Evolutionary conservation across 1,140 invertebrate genomes (phyloP).

Genomic region (Drosophila mauritiana): DNA sequence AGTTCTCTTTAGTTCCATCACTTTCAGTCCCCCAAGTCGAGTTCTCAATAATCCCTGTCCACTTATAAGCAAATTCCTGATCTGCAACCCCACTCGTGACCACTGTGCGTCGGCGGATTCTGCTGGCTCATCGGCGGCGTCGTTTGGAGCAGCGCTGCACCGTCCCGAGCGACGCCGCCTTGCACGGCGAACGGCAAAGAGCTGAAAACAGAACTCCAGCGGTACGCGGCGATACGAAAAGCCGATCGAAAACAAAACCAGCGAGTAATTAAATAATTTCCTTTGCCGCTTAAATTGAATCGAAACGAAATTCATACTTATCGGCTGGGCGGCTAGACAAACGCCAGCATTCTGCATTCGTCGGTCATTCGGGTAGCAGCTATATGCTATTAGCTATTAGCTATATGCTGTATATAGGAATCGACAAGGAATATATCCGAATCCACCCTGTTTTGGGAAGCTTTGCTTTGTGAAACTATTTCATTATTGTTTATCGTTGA

Average conservation of each 20-base stretch:
- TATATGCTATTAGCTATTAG: not conserved
- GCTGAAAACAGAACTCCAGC: constrained; percentile 12
- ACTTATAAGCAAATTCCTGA: too few species aligned
- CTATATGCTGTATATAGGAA: not conserved
- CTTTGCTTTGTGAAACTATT: constrained; percentile 1
- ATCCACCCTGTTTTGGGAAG: not conserved
- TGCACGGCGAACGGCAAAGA: constrained; percentile 15
- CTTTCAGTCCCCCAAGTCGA: too few species aligned
- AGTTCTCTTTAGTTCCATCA: too few species aligned
- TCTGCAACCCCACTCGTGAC: not conserved
- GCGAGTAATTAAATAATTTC: constrained; percentile 79
- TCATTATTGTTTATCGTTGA: constrained; percentile 34
- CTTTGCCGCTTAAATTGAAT: constrained; percentile 64
- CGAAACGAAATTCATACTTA: constrained; percentile 73
- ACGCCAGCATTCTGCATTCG: constrained; percentile 65
- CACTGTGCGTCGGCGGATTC: constrained; percentile 11
- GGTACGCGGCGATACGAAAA: constrained; percentile 1
- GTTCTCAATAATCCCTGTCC: too few species aligned
- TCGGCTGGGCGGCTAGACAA: constrained; percentile 60
- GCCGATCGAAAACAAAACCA: constrained; percentile 31
- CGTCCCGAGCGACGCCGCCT: constrained; percentile 32
- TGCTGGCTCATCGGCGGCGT: constrained; percentile 15
- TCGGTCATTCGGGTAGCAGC: constrained; percentile 34
- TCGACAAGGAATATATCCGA: not conserved
- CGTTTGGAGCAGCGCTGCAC: constrained; percentile 22